Evolutionary conservation across 92 coral and sea anemone species (phyloP), one percentile per base, ranked within the genome.

Genomic region (Epizoanthus fatuus): DNA sequence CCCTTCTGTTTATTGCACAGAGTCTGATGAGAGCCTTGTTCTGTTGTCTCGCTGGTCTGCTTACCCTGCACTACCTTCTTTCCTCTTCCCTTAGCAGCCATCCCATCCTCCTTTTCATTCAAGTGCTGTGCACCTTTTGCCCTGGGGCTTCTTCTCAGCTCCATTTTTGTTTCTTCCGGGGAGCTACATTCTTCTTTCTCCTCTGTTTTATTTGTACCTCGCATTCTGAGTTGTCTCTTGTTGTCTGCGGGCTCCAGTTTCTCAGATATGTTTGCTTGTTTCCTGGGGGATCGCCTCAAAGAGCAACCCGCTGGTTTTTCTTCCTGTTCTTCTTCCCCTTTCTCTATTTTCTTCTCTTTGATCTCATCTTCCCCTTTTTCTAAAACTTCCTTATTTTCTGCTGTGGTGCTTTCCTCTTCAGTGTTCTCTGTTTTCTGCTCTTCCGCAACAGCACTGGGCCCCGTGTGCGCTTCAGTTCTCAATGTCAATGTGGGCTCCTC

Each of bases 101-200:
- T 42, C 56, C 49, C 65, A 5, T 59, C 82, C 25, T 44, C 29
- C 8, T 20, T 58, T 40, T 77, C 82, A 7, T 14, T 13, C 16
- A 16, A 35, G 1, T 72, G 19, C n/a, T 84, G 71, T 4, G 22
- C 22, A 9, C 56, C 37, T 62, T 60, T 77, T 22, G 45, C 77
- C 7, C 86, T 76, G 11, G 85, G 88, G 71, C 91, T 82, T 72
- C 91, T 78, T 78, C 86, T 63, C 51, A 91, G 72, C 79, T 76
- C 90, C 25, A 51, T 74, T 47, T 90, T 82, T 11, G 85, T 84
- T 29, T 37, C 90, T 59, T 72, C 93, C 47, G 71, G 5, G 2
- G 56, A 5, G 2, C 4, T 20, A 47, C 75, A 1, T 81, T 81
- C 66, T 65, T 49, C 85, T 38, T 80, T 51, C 20, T 35, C 77